phyloP scores from a whole-genome alignment of 2,888 invertebrate species.

The Xanthia icteritia region DNA sequence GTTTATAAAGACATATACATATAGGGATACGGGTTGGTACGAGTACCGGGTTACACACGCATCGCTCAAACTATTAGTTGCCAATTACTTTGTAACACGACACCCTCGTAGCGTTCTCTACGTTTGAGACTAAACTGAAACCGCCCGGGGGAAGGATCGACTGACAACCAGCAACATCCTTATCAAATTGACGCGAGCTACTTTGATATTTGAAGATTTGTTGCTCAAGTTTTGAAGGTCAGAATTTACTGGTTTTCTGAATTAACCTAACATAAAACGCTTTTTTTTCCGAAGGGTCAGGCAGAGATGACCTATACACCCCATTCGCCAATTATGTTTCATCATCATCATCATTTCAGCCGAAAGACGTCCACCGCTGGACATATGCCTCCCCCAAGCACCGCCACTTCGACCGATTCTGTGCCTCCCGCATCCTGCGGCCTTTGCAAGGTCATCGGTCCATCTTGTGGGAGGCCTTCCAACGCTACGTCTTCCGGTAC shows the following conservation, averaged over 20 bases:
- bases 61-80: constrained; percentile 36
- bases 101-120: constrained; percentile 15
- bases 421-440: no score
- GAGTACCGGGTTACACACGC: constrained; percentile 13
- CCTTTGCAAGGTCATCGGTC: no score
- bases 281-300: no score
- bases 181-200: constrained; percentile 24
- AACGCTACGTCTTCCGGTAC: no score
- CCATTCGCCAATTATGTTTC: no score
- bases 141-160: constrained; percentile 36
- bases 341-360: no score
- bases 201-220: constrained; percentile 24
- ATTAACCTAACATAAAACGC: not conserved
- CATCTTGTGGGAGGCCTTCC: no score
- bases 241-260: not conserved
- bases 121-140: constrained; percentile 4
- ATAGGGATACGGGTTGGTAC: not conserved
- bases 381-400: no score
- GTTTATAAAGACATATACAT: not conserved
- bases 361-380: no score
- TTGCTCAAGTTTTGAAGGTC: not conserved
- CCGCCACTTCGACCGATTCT: no score
- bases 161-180: constrained; percentile 23
- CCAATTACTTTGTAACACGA: constrained; percentile 52
- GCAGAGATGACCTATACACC: not conserved